These are phyloP conservation scores for Ammodramus savannarum DNA, from an alignment of 2,113 vertebrate species.

Conservation along the genomic window DNA sequence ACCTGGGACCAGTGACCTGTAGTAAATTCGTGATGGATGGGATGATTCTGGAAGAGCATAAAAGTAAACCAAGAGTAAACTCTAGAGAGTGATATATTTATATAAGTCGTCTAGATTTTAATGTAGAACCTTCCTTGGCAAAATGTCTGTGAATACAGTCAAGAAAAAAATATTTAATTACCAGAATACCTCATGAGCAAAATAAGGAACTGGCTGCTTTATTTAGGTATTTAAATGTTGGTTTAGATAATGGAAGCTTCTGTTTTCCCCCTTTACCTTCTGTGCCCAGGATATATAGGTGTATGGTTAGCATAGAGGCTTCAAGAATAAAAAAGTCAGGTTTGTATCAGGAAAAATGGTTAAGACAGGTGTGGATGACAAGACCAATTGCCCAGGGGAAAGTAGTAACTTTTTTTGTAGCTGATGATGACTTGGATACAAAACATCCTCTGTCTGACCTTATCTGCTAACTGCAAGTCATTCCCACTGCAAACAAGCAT, in stretches of 20 bases:
- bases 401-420: neutral
- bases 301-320: neutral
- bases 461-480: slow-evolving; percentile 35
- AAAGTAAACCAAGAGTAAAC: neutral
- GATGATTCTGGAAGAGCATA: neutral
- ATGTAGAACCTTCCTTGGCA: neutral
- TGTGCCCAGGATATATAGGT: neutral
- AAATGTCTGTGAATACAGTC: neutral
- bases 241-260: neutral
- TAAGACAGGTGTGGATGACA: neutral
- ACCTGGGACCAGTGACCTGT: neutral
- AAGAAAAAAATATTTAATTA: neutral
- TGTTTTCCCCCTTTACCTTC: neutral
- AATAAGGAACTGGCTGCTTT: neutral
- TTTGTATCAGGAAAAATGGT: neutral
- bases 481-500: neutral
- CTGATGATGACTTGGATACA: neutral
- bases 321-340: neutral
- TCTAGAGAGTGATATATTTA: neutral
- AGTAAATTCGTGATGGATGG: rapidly evolving
- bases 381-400: neutral
- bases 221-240: neutral
- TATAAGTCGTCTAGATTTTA: neutral
- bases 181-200: neutral
- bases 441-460: slow-evolving; percentile 23